phyloP scores from a whole-genome alignment of 2,113 vertebrate species.

The Delphinus delphis region DNA sequence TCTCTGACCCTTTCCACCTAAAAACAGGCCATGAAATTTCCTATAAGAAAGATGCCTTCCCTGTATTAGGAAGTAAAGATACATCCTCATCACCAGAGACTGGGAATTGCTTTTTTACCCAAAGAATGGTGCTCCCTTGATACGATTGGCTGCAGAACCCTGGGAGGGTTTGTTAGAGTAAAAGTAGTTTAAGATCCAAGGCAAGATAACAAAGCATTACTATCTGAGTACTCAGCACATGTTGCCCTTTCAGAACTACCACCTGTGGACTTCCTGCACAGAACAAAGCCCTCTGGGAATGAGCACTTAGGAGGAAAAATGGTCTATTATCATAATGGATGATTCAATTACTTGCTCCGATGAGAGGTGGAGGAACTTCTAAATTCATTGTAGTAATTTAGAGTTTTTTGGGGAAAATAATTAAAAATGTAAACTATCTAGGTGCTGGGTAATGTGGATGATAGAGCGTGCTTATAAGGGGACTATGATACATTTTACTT shows the following conservation, averaged over 20 bases:
- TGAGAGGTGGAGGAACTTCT: constrained; percentile 58
- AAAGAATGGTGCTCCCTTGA: not conserved
- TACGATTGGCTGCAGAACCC: not conserved
- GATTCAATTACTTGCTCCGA: constrained; percentile 66
- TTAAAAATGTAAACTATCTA: constrained; percentile 73
- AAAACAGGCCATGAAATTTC: not conserved
- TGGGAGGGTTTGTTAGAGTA: not conserved
- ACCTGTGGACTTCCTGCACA: not conserved
- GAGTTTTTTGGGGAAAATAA: constrained; percentile 57
- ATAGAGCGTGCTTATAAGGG: constrained; percentile 48
- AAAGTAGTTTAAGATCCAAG: constrained; percentile 9
- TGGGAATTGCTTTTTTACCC: not conserved
- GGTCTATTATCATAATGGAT: constrained; percentile 70
- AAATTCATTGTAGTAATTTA: constrained; percentile 78
- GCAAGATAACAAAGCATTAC: constrained; percentile 31
- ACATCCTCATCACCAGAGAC: not conserved
- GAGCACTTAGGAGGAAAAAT: constrained; percentile 34
- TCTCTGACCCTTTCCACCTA: not conserved
- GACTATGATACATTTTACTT: constrained; percentile 63
- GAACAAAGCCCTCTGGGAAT: constrained; percentile 61
- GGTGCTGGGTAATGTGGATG: constrained; percentile 55
- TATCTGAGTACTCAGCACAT: not conserved
- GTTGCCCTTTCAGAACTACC: not conserved
- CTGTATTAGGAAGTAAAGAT: not conserved
- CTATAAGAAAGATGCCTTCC: not conserved